Base-by-base conservation (phyloP, 1,140 invertebrate genomes). In the Oryctes rhinoceros region DNA sequence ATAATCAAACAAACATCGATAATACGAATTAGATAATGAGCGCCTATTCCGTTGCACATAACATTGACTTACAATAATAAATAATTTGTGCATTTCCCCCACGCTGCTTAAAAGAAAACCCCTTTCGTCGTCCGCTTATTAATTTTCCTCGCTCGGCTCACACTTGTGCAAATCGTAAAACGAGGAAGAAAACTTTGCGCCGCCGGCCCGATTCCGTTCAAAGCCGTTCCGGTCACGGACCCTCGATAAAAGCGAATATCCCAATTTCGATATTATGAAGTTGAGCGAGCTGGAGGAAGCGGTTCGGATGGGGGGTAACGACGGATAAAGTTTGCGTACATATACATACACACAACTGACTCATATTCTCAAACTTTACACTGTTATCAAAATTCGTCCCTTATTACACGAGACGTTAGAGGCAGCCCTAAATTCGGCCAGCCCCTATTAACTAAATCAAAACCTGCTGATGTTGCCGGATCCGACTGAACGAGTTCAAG, bases 221-320 rank as follows among this genome's bases (percentile, higher is more conserved):
- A 37, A 71, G 65, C 65, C 65, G 65, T 71, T 37, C 35, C 65
- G 65, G 65, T 71, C 65, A 71, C 24, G 65, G 20, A 30, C 65
- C 65, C 24, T 71, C 65, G 65, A 71, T 71, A 71, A 71, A 71
- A 37, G 65, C 65, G 65, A 71, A 71, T 71, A 71, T 71, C 65
- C 65, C 65, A 71, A 71, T 71, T 71, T 71, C 65, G 37, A 71
- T 71, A 71, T 71, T 35, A 71, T 71, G 65, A 71, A 71, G 65
- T 71, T 20, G 53, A 20, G 4, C 53, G 13, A 62, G 20, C 53
- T 7, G 39, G 39, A 44, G 5, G 39, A 7, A 44, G 39, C 1
- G 39, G 39, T 10, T 7, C 5, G 13, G 53, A 15, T 15, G 15
- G 18, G n/a, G 15, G 53, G 15, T 6, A 59, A 59, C 15, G 53